Percentiles rank a stretch among this genome's conserved stretches.
Conservation (phyloP, 2,888 invertebrate species). For the Pedicia rivosa region DNA sequence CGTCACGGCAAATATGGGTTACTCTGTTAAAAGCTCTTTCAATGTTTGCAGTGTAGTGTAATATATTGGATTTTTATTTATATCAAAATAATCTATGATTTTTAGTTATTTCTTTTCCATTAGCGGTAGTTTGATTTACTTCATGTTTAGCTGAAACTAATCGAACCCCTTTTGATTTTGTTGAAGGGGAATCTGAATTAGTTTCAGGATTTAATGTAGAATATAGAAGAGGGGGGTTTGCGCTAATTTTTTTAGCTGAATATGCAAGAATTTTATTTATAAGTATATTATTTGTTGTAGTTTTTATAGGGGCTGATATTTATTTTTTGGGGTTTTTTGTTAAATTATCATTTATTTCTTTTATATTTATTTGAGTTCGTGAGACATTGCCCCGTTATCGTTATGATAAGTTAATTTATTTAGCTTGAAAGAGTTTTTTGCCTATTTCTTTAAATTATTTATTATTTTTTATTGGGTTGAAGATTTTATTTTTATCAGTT, state of each 20-base stretch:
- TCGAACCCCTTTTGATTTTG: constrained; percentile 55
- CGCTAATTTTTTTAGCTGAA: constrained; percentile 48
- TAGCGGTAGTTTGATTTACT: constrained; percentile 33
- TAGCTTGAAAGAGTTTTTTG: too few relatives aligned
- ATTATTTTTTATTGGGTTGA: too few relatives aligned
- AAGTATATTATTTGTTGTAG: constrained; percentile 1
- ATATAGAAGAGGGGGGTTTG: constrained; percentile 47
- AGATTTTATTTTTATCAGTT: too few relatives aligned
- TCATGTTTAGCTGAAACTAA: constrained; percentile 47
- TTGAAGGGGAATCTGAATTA: constrained; percentile 55
- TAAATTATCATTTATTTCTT: neutral
- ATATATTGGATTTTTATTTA: constrained; percentile 34
- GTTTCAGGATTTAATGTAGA: constrained; percentile 62
- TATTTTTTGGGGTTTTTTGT: neutral
- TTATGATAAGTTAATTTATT: too few relatives aligned
- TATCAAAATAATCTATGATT: neutral
- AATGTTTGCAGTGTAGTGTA: constrained; percentile 49
- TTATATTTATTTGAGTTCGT: neutral
- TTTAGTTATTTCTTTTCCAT: neutral
- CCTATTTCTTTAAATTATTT: too few relatives aligned
- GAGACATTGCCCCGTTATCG: neutral
- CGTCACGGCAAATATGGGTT: constrained; percentile 51
- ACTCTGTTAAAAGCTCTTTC: constrained; percentile 47
- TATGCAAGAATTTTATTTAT: constrained; percentile 26
- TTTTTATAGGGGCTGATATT: neutral